Percentiles rank a stretch among this genome's conserved stretches.
phyloP scores from a whole-genome alignment of 2,797 vertebrate genomes.

The Champsocephalus gunnari region DNA sequence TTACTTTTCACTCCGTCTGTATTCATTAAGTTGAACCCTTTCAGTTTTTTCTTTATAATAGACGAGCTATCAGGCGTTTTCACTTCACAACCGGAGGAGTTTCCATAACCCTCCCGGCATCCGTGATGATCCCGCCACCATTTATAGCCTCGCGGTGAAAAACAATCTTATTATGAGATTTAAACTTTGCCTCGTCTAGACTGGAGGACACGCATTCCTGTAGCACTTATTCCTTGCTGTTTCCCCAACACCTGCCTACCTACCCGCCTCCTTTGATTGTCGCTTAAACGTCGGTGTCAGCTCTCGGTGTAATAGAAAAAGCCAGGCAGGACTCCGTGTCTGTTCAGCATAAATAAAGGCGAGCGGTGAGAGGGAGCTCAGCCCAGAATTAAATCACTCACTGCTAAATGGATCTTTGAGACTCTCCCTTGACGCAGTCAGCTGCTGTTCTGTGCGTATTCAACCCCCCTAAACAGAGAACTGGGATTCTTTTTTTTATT shows the following conservation, averaged over 20 bases:
- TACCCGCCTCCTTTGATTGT: slow-evolving; percentile 62
- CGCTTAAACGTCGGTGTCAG: slow-evolving; percentile 80
- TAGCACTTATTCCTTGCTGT: slow-evolving; percentile 58
- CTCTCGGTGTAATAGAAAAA: slow-evolving; percentile 70
- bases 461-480: slow-evolving; percentile 61
- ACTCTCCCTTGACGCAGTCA: slow-evolving; percentile 85
- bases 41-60: background rate
- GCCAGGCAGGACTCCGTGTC: slow-evolving; percentile 64
- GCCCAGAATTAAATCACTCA: slow-evolving; percentile 82
- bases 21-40: slow-evolving; percentile 49
- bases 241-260: slow-evolving; percentile 39
- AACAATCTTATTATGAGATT: slow-evolving; percentile 88
- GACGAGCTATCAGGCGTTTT: slow-evolving; percentile 19
- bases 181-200: slow-evolving; percentile 82
- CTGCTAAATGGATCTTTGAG: slow-evolving; percentile 86
- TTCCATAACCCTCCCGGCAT: slow-evolving; percentile 65
- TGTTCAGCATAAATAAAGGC: slow-evolving; percentile 76
- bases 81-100: slow-evolving; percentile 55
- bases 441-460: slow-evolving; percentile 75
- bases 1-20: slow-evolving; percentile 25
- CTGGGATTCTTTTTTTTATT: slow-evolving; percentile 76
- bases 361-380: slow-evolving; percentile 73
- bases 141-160: slow-evolving; percentile 84
- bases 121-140: slow-evolving; percentile 77
- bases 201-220: slow-evolving; percentile 75